Conservation (phyloP, 2,113 vertebrate genomes). For the Nerophis lumbriciformis region DNA sequence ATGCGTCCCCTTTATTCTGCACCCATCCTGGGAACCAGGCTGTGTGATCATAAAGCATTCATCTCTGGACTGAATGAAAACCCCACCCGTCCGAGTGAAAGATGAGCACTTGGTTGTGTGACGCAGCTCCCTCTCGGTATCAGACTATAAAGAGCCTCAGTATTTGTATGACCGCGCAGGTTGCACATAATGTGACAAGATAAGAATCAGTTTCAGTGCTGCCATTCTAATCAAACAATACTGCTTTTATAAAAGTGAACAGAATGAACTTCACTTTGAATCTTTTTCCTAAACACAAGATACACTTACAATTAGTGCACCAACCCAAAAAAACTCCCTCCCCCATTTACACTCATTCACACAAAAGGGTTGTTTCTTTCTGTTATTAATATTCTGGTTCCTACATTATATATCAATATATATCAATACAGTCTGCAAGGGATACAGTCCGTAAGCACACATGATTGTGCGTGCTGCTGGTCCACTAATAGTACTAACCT, state of each 20-base stretch:
- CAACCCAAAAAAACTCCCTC: no score
- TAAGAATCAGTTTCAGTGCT: constrained; percentile 2
- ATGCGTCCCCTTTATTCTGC: constrained; percentile 41
- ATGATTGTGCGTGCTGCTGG: no score
- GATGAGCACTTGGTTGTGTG: constrained; percentile 26
- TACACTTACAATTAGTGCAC: no score
- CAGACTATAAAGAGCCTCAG: constrained; percentile 13
- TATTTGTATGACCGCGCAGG: constrained; percentile 2
- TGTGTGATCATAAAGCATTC: constrained; percentile 50
- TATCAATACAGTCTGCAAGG: no score
- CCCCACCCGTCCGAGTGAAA: constrained; percentile 60
- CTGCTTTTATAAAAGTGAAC: neutral
- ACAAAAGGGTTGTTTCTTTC: no score
- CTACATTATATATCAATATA: no score
- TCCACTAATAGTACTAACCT: no score
- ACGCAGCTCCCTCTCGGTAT: constrained; percentile 17
- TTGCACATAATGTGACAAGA: constrained; percentile 15
- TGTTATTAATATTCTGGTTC: no score
- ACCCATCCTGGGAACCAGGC: constrained; percentile 43
- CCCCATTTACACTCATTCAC: no score
- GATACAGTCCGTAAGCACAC: no score
- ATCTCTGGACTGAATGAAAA: constrained; percentile 56
- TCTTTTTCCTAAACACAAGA: no score
- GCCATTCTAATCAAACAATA: neutral
- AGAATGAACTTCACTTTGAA: neutral